Conservation (phyloP, 1,140 invertebrate genomes). For the Notospermus geniculatus region DNA sequence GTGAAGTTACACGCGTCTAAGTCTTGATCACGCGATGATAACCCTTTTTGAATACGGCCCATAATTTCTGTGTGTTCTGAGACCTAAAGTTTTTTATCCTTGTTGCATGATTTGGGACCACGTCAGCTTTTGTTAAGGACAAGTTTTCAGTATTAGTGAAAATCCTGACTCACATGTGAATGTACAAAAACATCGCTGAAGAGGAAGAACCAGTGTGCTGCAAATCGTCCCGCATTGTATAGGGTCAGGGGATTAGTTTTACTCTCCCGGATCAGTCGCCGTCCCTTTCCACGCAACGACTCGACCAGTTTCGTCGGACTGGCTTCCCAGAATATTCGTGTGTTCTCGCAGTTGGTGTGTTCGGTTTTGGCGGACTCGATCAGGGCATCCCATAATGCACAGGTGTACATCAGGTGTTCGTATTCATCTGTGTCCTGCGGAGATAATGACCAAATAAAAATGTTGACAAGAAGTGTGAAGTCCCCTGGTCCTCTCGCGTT, state of each 20-base stretch:
- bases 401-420: conserved; percentile 61
- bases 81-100: no score
- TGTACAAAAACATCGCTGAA: conserved; percentile 57
- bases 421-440: conserved; percentile 50
- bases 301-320: conserved; percentile 64
- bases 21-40: no score
- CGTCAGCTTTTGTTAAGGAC: no score
- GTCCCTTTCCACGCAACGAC: conserved; percentile 64
- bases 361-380: conserved; percentile 64
- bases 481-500: background rate
- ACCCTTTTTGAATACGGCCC: no score
- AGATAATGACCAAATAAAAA: conserved; percentile 4
- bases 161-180: conserved; percentile 41
- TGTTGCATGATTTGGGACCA: no score
- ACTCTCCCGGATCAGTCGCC: conserved; percentile 76
- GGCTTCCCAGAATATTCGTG: conserved; percentile 74
- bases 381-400: conserved; percentile 60
- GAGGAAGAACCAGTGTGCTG: conserved; percentile 69
- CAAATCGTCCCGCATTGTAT: conserved; percentile 64
- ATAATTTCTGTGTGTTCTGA: no score
- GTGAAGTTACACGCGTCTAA: no score
- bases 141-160: no score
- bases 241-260: conserved; percentile 68
- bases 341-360: conserved; percentile 69
- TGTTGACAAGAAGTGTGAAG: background rate